Evolutionary conservation across 2,888 invertebrate species (phyloP).

Genomic region (Acleris sparsana): DNA sequence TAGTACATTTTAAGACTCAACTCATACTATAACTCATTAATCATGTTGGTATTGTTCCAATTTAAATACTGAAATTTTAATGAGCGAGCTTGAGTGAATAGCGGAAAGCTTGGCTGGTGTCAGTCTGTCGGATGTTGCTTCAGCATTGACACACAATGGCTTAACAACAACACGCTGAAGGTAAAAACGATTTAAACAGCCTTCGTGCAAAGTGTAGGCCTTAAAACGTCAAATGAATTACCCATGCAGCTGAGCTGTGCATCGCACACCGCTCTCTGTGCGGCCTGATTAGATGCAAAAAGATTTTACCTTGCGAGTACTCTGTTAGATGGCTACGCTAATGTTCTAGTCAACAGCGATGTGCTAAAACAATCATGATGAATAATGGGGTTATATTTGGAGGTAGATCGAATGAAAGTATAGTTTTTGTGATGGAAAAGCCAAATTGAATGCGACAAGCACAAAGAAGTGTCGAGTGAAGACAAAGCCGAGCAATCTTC

Average conservation of each 20-base stretch:
- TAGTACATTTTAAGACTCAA: too few species aligned
- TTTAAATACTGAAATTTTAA: not conserved
- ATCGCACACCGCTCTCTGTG: slow-evolving; percentile 42
- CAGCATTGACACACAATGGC: slow-evolving; percentile 64
- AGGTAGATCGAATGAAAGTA: slow-evolving; percentile 7
- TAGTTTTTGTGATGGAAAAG: slow-evolving; percentile 54
- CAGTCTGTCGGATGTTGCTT: slow-evolving; percentile 60
- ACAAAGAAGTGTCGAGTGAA: slow-evolving; percentile 69
- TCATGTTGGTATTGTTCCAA: too few species aligned
- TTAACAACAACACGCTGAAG: slow-evolving; percentile 63
- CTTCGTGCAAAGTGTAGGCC: slow-evolving; percentile 56
- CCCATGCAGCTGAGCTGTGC: slow-evolving; percentile 46
- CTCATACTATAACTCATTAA: too few species aligned
- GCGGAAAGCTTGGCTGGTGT: slow-evolving; percentile 26
- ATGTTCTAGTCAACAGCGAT: slow-evolving; percentile 11
- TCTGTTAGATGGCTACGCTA: slow-evolving; percentile 15
- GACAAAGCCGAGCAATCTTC: slow-evolving; percentile 78
- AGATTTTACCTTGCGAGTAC: slow-evolving; percentile 43
- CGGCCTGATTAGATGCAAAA: slow-evolving; percentile 44
- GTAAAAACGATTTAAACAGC: slow-evolving; percentile 66
- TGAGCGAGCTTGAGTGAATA: slow-evolving; percentile 9
- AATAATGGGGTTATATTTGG: not conserved
- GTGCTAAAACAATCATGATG: not conserved
- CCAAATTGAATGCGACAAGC: slow-evolving; percentile 62
- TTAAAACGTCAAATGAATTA: slow-evolving; percentile 58